A percentile compares a stretch with the other conserved stretches of the same genome.
These are phyloP conservation scores for Notospermus geniculatus DNA, from an alignment of 1,140 invertebrate genomes.

Conservation along the genomic window DNA sequence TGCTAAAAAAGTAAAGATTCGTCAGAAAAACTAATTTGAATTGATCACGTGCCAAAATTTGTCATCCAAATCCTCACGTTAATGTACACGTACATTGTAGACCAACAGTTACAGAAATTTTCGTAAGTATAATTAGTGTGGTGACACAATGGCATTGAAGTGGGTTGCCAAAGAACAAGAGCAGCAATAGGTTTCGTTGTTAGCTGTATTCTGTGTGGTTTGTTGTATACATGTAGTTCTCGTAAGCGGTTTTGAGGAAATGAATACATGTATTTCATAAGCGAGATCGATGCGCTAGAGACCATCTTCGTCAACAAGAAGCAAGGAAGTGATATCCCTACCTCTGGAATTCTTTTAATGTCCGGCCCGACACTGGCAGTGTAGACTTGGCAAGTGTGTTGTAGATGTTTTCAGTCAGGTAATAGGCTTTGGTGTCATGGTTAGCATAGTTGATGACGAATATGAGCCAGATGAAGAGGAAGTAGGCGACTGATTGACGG, in stretches of 20 bases:
- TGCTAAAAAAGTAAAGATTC: slow-evolving; percentile 24
- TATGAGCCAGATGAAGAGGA: slow-evolving; percentile 36
- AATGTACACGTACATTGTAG: too few species aligned
- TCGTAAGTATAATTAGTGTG: too few species aligned
- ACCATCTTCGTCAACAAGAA: background rate
- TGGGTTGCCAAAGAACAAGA: too few species aligned
- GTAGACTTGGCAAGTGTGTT: slow-evolving; percentile 8
- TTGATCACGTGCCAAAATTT: too few species aligned
- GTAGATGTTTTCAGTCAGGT: background rate
- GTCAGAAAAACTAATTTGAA: background rate
- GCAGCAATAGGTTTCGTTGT: too few species aligned
- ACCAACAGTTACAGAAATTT: too few species aligned
- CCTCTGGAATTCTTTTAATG: slow-evolving; percentile 17
- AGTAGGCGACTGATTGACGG: slow-evolving; percentile 37
- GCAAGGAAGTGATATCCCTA: background rate
- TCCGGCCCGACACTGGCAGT: slow-evolving; percentile 27
- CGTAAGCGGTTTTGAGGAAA: too few species aligned
- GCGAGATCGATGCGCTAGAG: background rate
- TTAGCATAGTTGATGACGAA: slow-evolving; percentile 36
- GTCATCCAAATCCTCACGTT: too few species aligned
- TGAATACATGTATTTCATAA: too few species aligned
- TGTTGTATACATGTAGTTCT: too few species aligned
- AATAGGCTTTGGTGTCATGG: slow-evolving; percentile 9
- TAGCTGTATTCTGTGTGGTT: too few species aligned
- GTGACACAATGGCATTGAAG: too few species aligned